A percentile compares a stretch with the other conserved stretches of the same genome.
Conservation (phyloP, 2,797 vertebrate genomes). For the Nothura maculosa region DNA sequence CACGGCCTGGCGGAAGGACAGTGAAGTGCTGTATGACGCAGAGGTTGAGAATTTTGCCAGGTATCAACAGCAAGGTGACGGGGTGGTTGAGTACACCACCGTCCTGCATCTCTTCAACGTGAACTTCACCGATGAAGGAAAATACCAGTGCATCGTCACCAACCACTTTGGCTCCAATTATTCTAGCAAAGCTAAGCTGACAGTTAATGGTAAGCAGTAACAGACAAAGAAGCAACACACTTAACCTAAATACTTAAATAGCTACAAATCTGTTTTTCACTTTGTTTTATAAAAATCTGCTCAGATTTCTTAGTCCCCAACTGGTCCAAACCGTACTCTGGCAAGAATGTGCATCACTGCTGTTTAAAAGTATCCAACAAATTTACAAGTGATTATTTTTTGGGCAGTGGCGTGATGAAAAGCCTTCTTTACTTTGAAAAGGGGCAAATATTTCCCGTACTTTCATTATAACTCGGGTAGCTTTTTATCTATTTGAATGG, state of each 20-base stretch:
- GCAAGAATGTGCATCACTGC: neutral
- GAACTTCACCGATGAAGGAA: slow-evolving; percentile 89
- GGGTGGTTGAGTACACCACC: slow-evolving; percentile 83
- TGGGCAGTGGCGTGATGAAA: neutral
- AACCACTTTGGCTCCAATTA: slow-evolving; percentile 90
- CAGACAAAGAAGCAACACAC: neutral
- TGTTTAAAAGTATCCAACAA: neutral
- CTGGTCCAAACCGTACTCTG: neutral
- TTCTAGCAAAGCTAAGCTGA: slow-evolving; percentile 87
- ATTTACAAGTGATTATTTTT: neutral
- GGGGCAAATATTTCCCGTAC: neutral
- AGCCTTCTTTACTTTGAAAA: neutral
- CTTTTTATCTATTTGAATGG: neutral
- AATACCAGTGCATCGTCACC: slow-evolving; percentile 87
- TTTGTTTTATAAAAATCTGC: neutral
- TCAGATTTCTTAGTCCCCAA: neutral
- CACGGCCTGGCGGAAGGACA: slow-evolving; percentile 85
- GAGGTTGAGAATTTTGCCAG: slow-evolving; percentile 85
- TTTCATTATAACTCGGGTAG: neutral
- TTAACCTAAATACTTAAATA: neutral
- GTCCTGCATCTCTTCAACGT: slow-evolving; percentile 84
- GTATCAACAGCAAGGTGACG: slow-evolving; percentile 77
- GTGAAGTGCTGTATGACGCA: slow-evolving; percentile 81
- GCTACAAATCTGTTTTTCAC: neutral
- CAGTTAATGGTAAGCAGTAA: slow-evolving; percentile 84